These are phyloP conservation scores for Amphiprion ocellaris DNA, from an alignment of 2,113 vertebrate species.

Conservation along the genomic window DNA sequence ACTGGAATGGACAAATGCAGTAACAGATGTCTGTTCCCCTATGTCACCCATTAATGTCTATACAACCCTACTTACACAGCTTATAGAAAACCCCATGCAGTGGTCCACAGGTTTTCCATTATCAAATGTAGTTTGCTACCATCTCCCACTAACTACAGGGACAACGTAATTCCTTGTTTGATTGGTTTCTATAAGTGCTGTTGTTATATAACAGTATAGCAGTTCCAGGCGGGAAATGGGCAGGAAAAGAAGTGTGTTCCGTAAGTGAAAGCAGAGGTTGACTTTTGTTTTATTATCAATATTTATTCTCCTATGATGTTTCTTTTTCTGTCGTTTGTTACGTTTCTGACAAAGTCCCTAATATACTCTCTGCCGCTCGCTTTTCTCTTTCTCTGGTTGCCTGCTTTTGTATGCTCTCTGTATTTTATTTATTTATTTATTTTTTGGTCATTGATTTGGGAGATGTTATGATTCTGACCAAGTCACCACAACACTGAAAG, in stretches of 20 bases:
- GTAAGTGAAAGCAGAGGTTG: not conserved
- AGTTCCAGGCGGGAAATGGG: not conserved
- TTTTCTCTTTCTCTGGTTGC: constrained; percentile 5
- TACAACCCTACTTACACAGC: not conserved
- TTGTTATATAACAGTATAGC: not conserved
- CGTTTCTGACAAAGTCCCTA: constrained; percentile 31
- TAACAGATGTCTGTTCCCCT: constrained; percentile 8
- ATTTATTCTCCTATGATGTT: not conserved
- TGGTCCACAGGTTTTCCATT: not conserved
- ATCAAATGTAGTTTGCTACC: not conserved
- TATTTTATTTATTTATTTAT: not conserved
- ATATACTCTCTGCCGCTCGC: constrained; percentile 10
- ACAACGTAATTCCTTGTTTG: not conserved
- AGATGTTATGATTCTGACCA: constrained; percentile 45
- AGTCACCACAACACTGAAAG: constrained; percentile 28
- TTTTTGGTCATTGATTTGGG: constrained; percentile 41
- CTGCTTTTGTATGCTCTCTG: constrained; percentile 10
- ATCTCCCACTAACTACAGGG: not conserved
- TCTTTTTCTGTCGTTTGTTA: not conserved
- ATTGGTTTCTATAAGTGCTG: not conserved
- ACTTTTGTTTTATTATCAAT: not conserved
- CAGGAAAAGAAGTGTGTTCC: not conserved
- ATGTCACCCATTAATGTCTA: constrained; percentile 1
- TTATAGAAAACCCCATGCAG: not conserved
- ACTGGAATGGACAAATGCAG: constrained; percentile 14